phyloP scores from a whole-genome alignment of 37 sponge, comb jelly and placozoan genomes.

The Ianthella basta region DNA sequence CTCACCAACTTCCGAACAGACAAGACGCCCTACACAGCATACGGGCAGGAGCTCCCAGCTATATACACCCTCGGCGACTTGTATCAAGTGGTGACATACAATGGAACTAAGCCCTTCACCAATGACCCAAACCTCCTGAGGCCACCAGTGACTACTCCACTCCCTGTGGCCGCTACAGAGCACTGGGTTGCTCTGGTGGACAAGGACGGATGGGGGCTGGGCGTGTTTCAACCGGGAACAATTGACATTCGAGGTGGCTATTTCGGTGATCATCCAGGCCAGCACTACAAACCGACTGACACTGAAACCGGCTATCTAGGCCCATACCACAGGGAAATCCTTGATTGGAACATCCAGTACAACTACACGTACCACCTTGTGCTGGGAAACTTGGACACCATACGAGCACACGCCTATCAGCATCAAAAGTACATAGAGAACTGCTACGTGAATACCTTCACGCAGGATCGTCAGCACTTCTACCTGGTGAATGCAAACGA shows the following conservation, averaged over 20 bases:
- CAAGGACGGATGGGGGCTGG: slow-evolving; percentile 25
- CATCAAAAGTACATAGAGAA: neutral
- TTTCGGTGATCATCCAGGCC: slow-evolving; percentile 15
- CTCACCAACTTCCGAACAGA: slow-evolving; percentile 27
- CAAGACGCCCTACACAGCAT: slow-evolving; percentile 29
- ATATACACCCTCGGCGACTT: slow-evolving; percentile 28
- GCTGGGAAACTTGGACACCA: slow-evolving; percentile 29
- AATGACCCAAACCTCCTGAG: slow-evolving; percentile 7
- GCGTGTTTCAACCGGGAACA: slow-evolving; percentile 38
- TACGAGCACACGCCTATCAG: slow-evolving; percentile 29
- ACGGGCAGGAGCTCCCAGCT: slow-evolving; percentile 42
- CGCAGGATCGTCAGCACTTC: slow-evolving; percentile 10
- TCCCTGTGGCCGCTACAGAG: slow-evolving; percentile 3
- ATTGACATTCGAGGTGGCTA: slow-evolving; percentile 12
- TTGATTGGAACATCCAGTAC: slow-evolving; percentile 40
- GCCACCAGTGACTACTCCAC: neutral
- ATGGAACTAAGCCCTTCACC: slow-evolving; percentile 28
- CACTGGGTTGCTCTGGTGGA: slow-evolving; percentile 25
- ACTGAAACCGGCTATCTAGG: slow-evolving; percentile 28
- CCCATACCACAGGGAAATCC: slow-evolving; percentile 19
- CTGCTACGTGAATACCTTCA: neutral
- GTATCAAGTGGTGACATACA: slow-evolving; percentile 34
- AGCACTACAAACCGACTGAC: slow-evolving; percentile 12
- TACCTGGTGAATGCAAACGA: slow-evolving; percentile 15
- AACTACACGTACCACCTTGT: slow-evolving; percentile 19